Evolutionary conservation across 2,113 vertebrate species (phyloP).

Genomic region (Haemorhous mexicanus): DNA sequence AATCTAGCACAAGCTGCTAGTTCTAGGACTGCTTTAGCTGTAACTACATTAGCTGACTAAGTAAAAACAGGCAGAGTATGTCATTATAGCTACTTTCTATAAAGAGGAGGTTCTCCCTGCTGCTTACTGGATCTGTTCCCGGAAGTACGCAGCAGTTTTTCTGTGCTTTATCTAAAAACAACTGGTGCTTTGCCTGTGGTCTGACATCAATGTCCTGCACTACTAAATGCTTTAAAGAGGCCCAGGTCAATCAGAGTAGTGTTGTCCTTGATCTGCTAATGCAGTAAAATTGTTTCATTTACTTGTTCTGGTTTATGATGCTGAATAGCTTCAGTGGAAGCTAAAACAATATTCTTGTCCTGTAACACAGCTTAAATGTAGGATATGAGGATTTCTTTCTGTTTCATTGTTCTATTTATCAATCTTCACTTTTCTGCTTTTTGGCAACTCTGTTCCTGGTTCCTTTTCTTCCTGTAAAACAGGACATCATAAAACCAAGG

Average conservation of each 20-base stretch:
- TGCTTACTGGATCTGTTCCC: not conserved
- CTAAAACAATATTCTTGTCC: not conserved
- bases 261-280: not conserved
- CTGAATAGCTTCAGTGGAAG: not conserved
- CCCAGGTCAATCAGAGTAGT: not conserved
- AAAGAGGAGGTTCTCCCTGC: not conserved
- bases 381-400: not conserved
- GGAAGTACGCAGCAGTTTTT: not conserved
- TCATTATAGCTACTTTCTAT: not conserved
- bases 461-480: constrained; percentile 29
- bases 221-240: not conserved
- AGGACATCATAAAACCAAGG: constrained; percentile 12
- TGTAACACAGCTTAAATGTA: not conserved
- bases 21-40: not conserved
- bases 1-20: not conserved
- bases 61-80: not conserved
- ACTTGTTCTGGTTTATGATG: not conserved
- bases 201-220: not conserved
- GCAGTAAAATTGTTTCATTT: not conserved
- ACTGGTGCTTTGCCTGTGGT: not conserved
- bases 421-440: constrained; percentile 14
- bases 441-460: constrained; percentile 31
- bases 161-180: not conserved
- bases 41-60: not conserved
- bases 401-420: not conserved